Evolutionary conservation across 2,113 vertebrate genomes (phyloP).

Genomic region (Pelusios castaneus): DNA sequence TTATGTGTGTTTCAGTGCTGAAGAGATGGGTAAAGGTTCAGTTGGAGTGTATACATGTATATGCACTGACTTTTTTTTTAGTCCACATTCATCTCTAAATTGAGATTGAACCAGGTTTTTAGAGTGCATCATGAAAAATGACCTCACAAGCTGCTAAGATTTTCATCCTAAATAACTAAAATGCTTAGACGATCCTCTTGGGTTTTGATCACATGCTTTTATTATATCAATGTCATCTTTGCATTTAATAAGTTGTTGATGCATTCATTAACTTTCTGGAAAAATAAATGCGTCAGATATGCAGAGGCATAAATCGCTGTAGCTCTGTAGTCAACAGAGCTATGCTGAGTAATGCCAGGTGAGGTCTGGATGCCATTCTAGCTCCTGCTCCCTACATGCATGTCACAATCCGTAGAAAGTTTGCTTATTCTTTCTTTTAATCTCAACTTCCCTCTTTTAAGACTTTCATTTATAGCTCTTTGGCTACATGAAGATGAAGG

Average conservation of each 20-base stretch:
- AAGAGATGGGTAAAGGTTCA: neutral
- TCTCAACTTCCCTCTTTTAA: neutral
- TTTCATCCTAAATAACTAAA: neutral
- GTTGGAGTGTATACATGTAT: accelerated
- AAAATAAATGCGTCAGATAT: neutral
- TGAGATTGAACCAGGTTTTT: neutral
- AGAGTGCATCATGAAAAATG: neutral
- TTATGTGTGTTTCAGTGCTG: neutral
- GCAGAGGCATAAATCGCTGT: neutral
- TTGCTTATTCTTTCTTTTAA: neutral
- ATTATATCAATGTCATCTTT: neutral
- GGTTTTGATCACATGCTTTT: neutral
- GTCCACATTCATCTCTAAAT: neutral
- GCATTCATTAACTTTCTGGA: neutral
- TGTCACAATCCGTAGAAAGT: neutral
- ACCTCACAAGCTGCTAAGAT: neutral
- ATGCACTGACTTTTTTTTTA: neutral
- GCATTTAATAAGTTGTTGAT: neutral
- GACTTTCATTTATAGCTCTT: neutral
- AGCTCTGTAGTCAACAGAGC: accelerated
- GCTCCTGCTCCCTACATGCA: neutral
- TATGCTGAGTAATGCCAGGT: neutral
- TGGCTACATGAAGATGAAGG: neutral
- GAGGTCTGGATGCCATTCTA: neutral
- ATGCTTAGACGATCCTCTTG: neutral